Conservation (phyloP, 2,113 vertebrate species). For the Ceratotherium simum region DNA sequence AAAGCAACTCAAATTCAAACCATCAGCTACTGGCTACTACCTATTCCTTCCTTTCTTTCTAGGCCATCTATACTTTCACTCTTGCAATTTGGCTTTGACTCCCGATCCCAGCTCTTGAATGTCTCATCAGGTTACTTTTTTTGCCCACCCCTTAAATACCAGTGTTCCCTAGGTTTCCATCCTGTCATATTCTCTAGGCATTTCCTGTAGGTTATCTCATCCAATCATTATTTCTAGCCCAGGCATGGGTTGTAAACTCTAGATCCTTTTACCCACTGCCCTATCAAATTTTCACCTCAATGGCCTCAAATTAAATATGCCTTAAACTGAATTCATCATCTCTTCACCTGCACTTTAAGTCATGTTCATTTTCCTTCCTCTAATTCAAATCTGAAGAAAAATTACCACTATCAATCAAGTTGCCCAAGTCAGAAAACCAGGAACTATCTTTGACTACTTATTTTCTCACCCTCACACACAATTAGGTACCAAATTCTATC, state of each 20-base stretch:
- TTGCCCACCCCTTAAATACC: neutral
- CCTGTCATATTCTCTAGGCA: neutral
- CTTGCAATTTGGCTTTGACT: neutral
- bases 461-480: neutral
- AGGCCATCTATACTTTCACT: neutral
- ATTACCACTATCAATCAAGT: neutral
- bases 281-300: neutral
- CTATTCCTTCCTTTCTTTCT: neutral
- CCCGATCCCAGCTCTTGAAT: neutral
- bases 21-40: neutral
- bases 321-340: neutral
- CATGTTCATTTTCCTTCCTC: neutral
- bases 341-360: neutral
- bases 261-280: neutral
- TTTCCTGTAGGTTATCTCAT: neutral
- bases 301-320: neutral
- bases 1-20: slow-evolving; percentile 2
- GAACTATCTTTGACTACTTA: neutral
- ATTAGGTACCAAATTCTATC: slow-evolving; percentile 14
- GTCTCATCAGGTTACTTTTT: neutral
- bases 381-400: slow-evolving; percentile 12
- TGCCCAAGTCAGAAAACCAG: slow-evolving; percentile 16
- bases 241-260: neutral
- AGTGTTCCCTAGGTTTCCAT: neutral
- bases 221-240: slow-evolving; percentile 9